Conservation (phyloP, 2,113 vertebrate species). For the Gymnorhina tibicen region DNA sequence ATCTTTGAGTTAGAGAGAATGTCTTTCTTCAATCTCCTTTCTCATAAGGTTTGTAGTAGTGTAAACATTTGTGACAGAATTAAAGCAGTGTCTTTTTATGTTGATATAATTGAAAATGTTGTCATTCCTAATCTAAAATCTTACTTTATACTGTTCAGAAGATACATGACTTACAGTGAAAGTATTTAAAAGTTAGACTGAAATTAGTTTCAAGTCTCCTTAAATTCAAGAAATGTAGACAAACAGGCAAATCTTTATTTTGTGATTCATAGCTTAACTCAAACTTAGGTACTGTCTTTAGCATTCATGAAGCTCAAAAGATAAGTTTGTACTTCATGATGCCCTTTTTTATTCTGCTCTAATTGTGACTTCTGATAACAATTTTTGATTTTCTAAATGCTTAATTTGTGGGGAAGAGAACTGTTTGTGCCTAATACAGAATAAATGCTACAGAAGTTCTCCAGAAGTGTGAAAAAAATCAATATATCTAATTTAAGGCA, state of each 20-base stretch:
- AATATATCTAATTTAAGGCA: constrained; percentile 39
- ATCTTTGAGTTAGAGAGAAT: not conserved
- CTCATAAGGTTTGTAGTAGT: not conserved
- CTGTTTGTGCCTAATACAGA: not conserved
- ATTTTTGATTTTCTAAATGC: not conserved
- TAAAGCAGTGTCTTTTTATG: not conserved
- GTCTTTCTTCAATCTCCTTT: not conserved
- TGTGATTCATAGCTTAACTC: not conserved
- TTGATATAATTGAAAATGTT: not conserved
- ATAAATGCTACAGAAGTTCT: not conserved
- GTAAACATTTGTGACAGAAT: not conserved
- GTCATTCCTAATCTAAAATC: not conserved
- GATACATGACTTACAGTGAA: not conserved
- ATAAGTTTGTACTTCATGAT: not conserved
- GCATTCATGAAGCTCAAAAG: not conserved
- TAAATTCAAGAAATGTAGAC: not conserved
- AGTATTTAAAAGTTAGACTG: not conserved
- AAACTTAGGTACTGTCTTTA: not conserved
- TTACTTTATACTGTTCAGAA: not conserved
- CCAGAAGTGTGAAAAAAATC: constrained; percentile 6
- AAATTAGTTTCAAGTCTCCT: not conserved
- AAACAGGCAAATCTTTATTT: not conserved
- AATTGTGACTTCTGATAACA: not conserved
- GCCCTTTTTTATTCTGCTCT: not conserved
- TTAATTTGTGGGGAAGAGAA: not conserved